These are phyloP conservation scores for Virgularia gustaviana DNA, from an alignment of 92 coral and sea anemone genomes.

Conservation along the genomic window DNA sequence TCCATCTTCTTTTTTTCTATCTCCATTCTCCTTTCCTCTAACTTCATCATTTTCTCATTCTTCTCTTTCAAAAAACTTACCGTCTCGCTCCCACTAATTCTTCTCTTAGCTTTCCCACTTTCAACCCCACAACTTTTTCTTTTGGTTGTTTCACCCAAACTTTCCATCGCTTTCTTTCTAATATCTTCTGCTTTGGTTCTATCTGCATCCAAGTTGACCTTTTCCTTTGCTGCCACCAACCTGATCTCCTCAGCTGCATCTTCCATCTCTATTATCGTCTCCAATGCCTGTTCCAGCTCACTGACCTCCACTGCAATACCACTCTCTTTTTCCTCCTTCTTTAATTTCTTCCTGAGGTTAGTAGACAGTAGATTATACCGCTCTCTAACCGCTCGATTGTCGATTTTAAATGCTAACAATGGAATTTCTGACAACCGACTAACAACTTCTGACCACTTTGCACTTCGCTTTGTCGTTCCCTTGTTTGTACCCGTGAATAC, in stretches of 20 bases:
- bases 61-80: conserved; percentile 36
- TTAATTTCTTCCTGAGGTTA: conserved; percentile 24
- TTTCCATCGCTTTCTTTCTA: conserved; percentile 38
- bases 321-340: conserved; percentile 39
- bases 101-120: conserved; percentile 13
- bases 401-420: conserved; percentile 28
- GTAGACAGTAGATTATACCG: conserved; percentile 29
- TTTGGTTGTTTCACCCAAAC: conserved; percentile 37
- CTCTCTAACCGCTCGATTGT: conserved; percentile 41
- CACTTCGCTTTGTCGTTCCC: conserved; percentile 47
- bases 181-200: conserved; percentile 44
- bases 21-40: conserved; percentile 22
- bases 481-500: conserved; percentile 52
- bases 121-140: conserved; percentile 10
- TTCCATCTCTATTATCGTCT: conserved; percentile 34
- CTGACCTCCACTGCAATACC: conserved; percentile 42
- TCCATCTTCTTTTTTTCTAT: conserved; percentile 39
- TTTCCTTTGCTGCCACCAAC: conserved; percentile 16
- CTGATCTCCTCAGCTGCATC: conserved; percentile 35
- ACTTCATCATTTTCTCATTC: conserved; percentile 34
- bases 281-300: conserved; percentile 38
- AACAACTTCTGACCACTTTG: conserved; percentile 41
- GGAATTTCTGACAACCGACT: conserved; percentile 12
- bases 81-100: conserved; percentile 34
- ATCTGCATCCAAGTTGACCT: conserved; percentile 19